Conservation (phyloP, 1,140 invertebrate genomes). For the Panagrolaimus sp. region DNA sequence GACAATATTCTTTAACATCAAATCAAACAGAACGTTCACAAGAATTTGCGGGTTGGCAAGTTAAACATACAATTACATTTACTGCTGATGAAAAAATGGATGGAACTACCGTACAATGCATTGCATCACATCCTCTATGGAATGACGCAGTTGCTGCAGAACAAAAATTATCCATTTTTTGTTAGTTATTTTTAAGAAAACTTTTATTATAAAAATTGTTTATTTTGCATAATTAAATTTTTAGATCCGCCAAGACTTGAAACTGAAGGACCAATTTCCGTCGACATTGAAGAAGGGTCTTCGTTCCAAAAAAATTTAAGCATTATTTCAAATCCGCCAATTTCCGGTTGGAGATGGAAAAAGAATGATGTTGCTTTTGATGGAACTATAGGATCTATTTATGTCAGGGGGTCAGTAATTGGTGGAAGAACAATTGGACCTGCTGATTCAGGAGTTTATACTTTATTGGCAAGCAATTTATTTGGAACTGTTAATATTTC, state of each 20-base stretch:
- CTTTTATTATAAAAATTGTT: not conserved
- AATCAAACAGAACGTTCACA: constrained; percentile 26
- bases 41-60: constrained; percentile 46
- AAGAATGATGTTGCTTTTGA: constrained; percentile 50
- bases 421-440: constrained; percentile 26
- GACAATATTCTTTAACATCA: constrained; percentile 65
- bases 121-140: constrained; percentile 70
- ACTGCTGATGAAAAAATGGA: constrained; percentile 81
- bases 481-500: constrained; percentile 75
- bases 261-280: constrained; percentile 55
- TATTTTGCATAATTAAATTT: constrained; percentile 24
- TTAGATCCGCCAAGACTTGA: constrained; percentile 64
- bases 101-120: constrained; percentile 79
- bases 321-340: constrained; percentile 75
- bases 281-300: constrained; percentile 75
- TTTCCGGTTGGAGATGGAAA: constrained; percentile 77
- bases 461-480: constrained; percentile 77
- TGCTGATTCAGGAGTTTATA: constrained; percentile 77
- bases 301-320: constrained; percentile 72
- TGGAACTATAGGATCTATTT: constrained; percentile 70
- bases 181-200: constrained; percentile 18
- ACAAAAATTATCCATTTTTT: constrained; percentile 36
- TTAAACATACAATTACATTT: constrained; percentile 61
- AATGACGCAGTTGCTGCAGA: constrained; percentile 31
- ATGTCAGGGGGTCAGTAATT: constrained; percentile 69